Conservation (phyloP, 2,797 vertebrate species). For the Moxostoma hubbsi region DNA sequence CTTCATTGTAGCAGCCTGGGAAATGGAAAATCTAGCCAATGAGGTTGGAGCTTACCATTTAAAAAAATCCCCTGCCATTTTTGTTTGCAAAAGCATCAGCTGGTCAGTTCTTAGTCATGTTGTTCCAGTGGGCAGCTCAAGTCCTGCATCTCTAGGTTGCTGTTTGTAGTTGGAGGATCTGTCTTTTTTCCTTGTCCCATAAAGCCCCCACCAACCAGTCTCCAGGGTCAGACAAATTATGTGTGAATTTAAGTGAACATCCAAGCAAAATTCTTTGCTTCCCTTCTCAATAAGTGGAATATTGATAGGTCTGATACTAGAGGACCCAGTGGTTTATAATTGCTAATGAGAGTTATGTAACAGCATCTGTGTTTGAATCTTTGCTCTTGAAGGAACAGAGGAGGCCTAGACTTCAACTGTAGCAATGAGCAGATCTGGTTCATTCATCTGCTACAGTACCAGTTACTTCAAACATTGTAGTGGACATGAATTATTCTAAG, state of each 20-base stretch:
- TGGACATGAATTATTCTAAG: not conserved
- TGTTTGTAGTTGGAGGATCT: constrained; percentile 23
- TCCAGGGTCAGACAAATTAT: not conserved
- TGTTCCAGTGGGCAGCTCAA: too few relatives aligned
- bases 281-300: constrained; percentile 40
- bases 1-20: too few relatives aligned
- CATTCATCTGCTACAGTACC: too few relatives aligned
- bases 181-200: not conserved
- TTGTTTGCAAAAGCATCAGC: not conserved
- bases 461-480: too few relatives aligned
- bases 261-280: constrained; percentile 24
- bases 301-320: constrained; percentile 43
- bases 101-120: not conserved
- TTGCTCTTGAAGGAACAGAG: constrained; percentile 34
- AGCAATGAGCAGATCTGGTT: too few relatives aligned
- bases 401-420: too few relatives aligned
- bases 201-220: not conserved
- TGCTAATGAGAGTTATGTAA: constrained; percentile 40
- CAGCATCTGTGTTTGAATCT: constrained; percentile 16
- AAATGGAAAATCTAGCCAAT: not conserved
- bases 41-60: not conserved
- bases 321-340: constrained; percentile 37
- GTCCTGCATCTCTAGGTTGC: not conserved
- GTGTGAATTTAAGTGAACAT: constrained; percentile 35
- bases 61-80: not conserved